Conservation (phyloP, 35 echinoderm and acorn worm species). For the Chiridota heheva region DNA sequence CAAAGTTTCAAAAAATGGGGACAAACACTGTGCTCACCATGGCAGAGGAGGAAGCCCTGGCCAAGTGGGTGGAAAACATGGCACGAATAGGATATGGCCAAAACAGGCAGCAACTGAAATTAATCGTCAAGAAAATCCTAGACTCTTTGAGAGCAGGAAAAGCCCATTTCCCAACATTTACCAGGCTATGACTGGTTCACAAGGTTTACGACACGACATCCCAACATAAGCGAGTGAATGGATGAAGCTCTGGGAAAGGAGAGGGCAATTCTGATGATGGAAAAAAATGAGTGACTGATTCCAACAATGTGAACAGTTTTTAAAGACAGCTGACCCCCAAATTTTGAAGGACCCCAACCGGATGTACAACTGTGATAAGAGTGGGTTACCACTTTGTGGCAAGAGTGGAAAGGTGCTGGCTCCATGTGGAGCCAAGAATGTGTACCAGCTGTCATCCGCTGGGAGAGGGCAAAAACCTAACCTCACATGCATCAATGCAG, state of each 20-base stretch:
- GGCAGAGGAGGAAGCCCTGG: slow-evolving; percentile 28
- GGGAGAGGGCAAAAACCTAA: slow-evolving; percentile 43
- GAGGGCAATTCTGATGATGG: slow-evolving; percentile 11
- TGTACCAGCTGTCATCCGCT: slow-evolving; percentile 28
- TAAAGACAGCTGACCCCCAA: slow-evolving; percentile 2
- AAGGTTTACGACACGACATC: slow-evolving; percentile 45
- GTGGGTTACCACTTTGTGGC: slow-evolving; percentile 32
- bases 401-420: slow-evolving; percentile 42
- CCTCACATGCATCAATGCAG: slow-evolving; percentile 37
- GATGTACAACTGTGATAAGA: slow-evolving; percentile 57
- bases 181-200: slow-evolving; percentile 53
- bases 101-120: slow-evolving; percentile 33
- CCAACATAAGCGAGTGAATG: slow-evolving; percentile 34
- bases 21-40: slow-evolving; percentile 21
- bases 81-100: slow-evolving; percentile 48
- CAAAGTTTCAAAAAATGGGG: too few relatives aligned
- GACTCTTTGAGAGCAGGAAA: slow-evolving; percentile 40
- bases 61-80: slow-evolving; percentile 50
- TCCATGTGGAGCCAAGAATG: slow-evolving; percentile 24
- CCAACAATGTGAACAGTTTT: slow-evolving; percentile 24
- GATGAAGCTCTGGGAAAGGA: slow-evolving; percentile 49
- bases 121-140: slow-evolving; percentile 54
- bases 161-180: slow-evolving; percentile 38
- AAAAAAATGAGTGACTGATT: slow-evolving; percentile 36
- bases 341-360: slow-evolving; percentile 30